Percentiles rank a stretch among this genome's conserved stretches.
These are phyloP conservation scores for Drosophila sp. DNA, from an alignment of 1,140 invertebrate genomes.

Conservation along the genomic window DNA sequence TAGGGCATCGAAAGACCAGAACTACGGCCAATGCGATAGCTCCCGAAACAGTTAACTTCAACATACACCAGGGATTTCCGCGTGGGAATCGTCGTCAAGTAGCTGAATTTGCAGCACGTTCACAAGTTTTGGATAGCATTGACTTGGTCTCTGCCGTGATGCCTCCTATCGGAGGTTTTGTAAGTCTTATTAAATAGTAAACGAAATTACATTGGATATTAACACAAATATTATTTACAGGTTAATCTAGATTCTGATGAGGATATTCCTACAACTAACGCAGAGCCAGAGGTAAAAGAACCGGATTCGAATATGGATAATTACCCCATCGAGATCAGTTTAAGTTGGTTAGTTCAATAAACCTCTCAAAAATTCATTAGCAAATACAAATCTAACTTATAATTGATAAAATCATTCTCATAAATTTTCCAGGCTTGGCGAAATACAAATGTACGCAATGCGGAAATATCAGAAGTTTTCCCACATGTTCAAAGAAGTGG, in stretches of 20 bases:
- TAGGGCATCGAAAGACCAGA: neutral
- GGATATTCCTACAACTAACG: slow-evolving; percentile 12
- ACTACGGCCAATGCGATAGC: neutral
- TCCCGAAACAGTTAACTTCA: neutral
- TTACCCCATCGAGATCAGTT: slow-evolving; percentile 53
- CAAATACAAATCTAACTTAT: too few species aligned
- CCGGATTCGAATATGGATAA: slow-evolving; percentile 54
- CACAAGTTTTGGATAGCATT: slow-evolving; percentile 49
- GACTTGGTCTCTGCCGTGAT: slow-evolving; percentile 66
- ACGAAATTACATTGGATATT: neutral
- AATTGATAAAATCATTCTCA: neutral
- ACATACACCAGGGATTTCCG: neutral
- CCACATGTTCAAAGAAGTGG: slow-evolving; percentile 64
- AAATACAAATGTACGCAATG: slow-evolving; percentile 63
- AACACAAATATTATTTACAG: slow-evolving; percentile 13
- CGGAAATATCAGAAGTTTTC: slow-evolving; percentile 68
- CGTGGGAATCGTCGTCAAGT: slow-evolving; percentile 25
- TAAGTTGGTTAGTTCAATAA: slow-evolving; percentile 48
- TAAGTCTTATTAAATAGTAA: slow-evolving; percentile 29
- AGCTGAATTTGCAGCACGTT: slow-evolving; percentile 57
- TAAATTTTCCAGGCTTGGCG: slow-evolving; percentile 46
- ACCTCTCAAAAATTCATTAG: neutral
- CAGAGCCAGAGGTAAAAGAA: neutral
- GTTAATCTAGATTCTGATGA: slow-evolving; percentile 69
- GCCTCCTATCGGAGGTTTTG: slow-evolving; percentile 63